phyloP scores from a whole-genome alignment of 2,888 invertebrate species.

The Athalia cordata region DNA sequence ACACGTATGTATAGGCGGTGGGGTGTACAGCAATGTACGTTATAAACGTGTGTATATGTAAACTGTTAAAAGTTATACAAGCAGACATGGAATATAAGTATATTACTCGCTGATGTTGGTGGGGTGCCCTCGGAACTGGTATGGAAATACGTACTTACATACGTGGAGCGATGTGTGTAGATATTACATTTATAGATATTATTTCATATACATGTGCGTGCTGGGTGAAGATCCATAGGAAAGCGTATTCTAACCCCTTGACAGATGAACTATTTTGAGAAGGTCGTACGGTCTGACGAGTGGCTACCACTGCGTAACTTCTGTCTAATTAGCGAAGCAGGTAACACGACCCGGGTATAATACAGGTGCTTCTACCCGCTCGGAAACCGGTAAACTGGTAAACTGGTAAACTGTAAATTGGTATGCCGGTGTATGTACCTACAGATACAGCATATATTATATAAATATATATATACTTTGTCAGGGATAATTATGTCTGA shows the following conservation, averaged over 20 bases:
- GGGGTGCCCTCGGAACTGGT: no score
- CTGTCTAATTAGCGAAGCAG: conserved; percentile 62
- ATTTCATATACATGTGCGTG: no score
- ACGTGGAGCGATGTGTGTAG: no score
- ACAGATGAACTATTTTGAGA: conserved; percentile 35
- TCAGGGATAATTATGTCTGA: conserved; percentile 40
- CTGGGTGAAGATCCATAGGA: not conserved
- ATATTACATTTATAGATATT: no score
- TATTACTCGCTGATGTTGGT: no score
- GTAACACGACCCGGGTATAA: conserved; percentile 56
- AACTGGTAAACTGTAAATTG: conserved; percentile 28
- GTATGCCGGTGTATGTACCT: not conserved
- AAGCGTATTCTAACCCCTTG: not conserved
- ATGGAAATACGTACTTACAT: no score
- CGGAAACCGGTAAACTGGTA: conserved; percentile 37
- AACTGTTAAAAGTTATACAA: no score
- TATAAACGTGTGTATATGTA: no score
- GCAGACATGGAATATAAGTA: no score
- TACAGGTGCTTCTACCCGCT: conserved; percentile 56
- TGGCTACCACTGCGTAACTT: conserved; percentile 56
- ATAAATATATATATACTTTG: conserved; percentile 17
- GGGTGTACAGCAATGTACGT: no score
- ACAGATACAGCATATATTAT: not conserved
- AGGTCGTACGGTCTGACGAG: conserved; percentile 36
- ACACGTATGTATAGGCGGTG: no score